These are phyloP conservation scores for Sebastiscus tertius DNA, from an alignment of 2,797 vertebrate genomes.

Conservation along the genomic window DNA sequence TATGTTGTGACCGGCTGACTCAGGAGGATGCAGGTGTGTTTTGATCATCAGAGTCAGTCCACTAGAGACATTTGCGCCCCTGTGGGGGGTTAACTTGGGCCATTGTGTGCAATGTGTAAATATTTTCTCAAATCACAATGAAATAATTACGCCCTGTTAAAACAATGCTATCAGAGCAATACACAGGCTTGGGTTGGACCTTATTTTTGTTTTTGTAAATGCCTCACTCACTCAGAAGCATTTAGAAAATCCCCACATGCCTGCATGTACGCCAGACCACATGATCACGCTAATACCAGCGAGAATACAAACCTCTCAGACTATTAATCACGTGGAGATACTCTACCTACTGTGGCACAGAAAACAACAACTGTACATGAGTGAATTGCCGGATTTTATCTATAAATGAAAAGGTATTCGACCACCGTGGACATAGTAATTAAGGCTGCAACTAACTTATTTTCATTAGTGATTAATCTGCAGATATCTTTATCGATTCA, in stretches of 20 bases:
- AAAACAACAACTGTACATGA: background rate
- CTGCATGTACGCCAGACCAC: background rate
- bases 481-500: background rate
- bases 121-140: background rate
- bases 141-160: background rate
- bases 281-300: background rate
- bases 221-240: background rate
- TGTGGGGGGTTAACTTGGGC: background rate
- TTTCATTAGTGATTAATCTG: background rate
- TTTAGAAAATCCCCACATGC: background rate
- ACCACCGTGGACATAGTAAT: background rate
- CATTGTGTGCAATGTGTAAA: background rate
- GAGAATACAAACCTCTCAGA: conserved; percentile 43
- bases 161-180: background rate
- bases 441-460: background rate
- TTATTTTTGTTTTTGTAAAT: background rate
- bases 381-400: background rate
- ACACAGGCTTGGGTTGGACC: background rate
- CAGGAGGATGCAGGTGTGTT: conserved; percentile 5
- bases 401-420: background rate
- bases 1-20: conserved; percentile 2
- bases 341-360: background rate
- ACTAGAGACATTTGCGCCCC: background rate
- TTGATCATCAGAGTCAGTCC: background rate
- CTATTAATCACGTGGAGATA: conserved; percentile 23